These are phyloP conservation scores for Liasis olivaceus DNA, from an alignment of 2,797 vertebrate genomes.

Conservation along the genomic window DNA sequence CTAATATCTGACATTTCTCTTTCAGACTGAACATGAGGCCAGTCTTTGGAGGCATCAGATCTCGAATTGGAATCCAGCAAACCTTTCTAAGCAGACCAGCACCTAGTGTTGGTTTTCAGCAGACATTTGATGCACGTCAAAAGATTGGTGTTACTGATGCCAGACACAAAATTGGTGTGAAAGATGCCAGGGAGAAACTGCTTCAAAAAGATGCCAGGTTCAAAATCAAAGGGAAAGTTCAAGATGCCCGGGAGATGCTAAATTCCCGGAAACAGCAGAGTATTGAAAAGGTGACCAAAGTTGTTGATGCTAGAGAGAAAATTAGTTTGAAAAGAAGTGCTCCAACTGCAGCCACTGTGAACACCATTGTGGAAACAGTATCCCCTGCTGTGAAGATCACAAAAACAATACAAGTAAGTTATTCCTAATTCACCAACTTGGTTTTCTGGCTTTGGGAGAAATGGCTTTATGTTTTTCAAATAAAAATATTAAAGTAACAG, in stretches of 20 bases:
- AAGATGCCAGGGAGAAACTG: slow-evolving; percentile 93
- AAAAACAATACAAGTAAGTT: slow-evolving; percentile 94
- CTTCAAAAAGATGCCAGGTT: slow-evolving; percentile 92
- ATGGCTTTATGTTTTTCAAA: background rate
- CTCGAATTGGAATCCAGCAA: slow-evolving; percentile 73
- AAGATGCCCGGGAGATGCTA: slow-evolving; percentile 93
- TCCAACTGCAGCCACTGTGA: slow-evolving; percentile 68
- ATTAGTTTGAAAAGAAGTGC: slow-evolving; percentile 89
- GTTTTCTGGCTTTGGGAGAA: background rate
- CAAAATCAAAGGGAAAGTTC: slow-evolving; percentile 87
- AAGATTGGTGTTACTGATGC: slow-evolving; percentile 90
- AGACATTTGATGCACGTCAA: slow-evolving; percentile 90
- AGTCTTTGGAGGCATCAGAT: slow-evolving; percentile 71
- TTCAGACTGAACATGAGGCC: slow-evolving; percentile 71
- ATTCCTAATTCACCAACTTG: slow-evolving; percentile 2
- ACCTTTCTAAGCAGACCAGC: slow-evolving; percentile 76
- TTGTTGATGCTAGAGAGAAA: slow-evolving; percentile 91
- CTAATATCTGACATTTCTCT: background rate
- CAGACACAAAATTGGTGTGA: slow-evolving; percentile 87
- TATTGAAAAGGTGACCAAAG: slow-evolving; percentile 77
- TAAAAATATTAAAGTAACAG: background rate
- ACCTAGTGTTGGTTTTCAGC: slow-evolving; percentile 70
- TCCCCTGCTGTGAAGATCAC: slow-evolving; percentile 89
- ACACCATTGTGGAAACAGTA: slow-evolving; percentile 68
- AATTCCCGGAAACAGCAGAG: slow-evolving; percentile 90